Evolutionary conservation across 2,888 invertebrate species (phyloP).

Genomic region (Galerucella pusilla): DNA sequence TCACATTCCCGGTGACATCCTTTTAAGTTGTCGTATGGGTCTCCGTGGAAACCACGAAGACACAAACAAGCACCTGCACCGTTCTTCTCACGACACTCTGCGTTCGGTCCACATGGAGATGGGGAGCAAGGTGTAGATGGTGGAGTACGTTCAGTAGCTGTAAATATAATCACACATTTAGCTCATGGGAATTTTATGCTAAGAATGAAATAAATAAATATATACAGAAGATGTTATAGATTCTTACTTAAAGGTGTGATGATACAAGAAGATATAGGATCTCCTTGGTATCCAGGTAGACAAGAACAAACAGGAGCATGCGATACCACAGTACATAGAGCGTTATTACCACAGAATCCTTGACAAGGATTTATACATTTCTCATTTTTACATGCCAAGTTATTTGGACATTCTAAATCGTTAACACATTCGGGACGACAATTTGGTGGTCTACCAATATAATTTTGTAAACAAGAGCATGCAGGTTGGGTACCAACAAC

Average conservation of each 20-base stretch:
- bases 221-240: background rate
- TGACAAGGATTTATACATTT: slow-evolving; percentile 87
- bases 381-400: slow-evolving; percentile 83
- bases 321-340: slow-evolving; percentile 85
- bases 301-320: slow-evolving; percentile 86
- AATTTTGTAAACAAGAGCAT: slow-evolving; percentile 84
- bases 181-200: background rate
- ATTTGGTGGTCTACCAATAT: slow-evolving; percentile 86
- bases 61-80: slow-evolving; percentile 89
- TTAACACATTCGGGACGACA: slow-evolving; percentile 87
- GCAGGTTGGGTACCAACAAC: slow-evolving; percentile 85
- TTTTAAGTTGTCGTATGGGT: slow-evolving; percentile 77
- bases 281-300: slow-evolving; percentile 84
- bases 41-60: slow-evolving; percentile 81
- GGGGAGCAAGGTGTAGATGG: slow-evolving; percentile 82
- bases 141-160: slow-evolving; percentile 73
- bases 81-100: slow-evolving; percentile 84
- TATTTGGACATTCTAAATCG: slow-evolving; percentile 83
- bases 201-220: background rate
- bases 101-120: slow-evolving; percentile 87
- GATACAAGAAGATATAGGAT: slow-evolving; percentile 73
- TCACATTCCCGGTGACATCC: slow-evolving; percentile 85
- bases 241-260: slow-evolving; percentile 61
- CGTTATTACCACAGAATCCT: slow-evolving; percentile 82
- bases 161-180: slow-evolving; percentile 48